A percentile compares a stretch with the other conserved stretches of the same genome.
These are phyloP conservation scores for Chaenodraco wilsoni DNA, from an alignment of 2,797 vertebrate genomes.

Conservation along the genomic window DNA sequence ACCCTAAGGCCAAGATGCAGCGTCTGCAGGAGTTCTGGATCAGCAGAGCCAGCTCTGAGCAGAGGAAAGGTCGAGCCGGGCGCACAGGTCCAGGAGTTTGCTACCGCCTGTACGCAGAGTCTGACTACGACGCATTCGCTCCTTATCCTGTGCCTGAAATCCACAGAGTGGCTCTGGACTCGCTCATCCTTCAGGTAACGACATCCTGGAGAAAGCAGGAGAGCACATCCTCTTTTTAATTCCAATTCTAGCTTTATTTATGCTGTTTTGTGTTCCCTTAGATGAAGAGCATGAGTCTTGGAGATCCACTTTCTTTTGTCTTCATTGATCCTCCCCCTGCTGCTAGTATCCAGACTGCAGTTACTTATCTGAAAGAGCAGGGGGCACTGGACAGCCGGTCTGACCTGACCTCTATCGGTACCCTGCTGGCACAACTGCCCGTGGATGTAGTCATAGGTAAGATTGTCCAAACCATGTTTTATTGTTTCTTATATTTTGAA, in stretches of 20 bases:
- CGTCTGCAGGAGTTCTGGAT: conserved; percentile 97
- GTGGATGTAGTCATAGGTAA: conserved; percentile 94
- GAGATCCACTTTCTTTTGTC: conserved; percentile 89
- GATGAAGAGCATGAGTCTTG: conserved; percentile 95
- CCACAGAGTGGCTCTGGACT: conserved; percentile 90
- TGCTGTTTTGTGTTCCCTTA: conserved; percentile 59
- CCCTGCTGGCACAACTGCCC: conserved; percentile 89
- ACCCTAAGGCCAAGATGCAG: conserved; percentile 92
- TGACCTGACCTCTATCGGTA: conserved; percentile 90
- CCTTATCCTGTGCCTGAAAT: conserved; percentile 93
- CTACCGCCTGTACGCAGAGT: conserved; percentile 91
- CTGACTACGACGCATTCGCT: conserved; percentile 90
- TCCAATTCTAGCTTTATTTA: background rate
- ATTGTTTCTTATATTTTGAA: background rate
- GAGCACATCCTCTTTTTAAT: fast-evolving
- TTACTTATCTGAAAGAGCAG: conserved; percentile 90
- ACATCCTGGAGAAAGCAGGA: background rate
- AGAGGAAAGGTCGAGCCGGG: conserved; percentile 93
- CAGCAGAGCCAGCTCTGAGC: conserved; percentile 93
- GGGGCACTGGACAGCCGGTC: conserved; percentile 86
- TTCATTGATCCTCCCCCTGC: conserved; percentile 92
- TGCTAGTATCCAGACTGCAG: conserved; percentile 89
- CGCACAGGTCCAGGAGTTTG: conserved; percentile 93
- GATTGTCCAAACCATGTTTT: background rate
- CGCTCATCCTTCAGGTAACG: conserved; percentile 90